A percentile compares a stretch with the other conserved stretches of the same genome.
These are phyloP conservation scores for Turritopsis dohrnii DNA, from an alignment of 30 jellyfish, hydroid and myxozoan genomes.

Conservation along the genomic window DNA sequence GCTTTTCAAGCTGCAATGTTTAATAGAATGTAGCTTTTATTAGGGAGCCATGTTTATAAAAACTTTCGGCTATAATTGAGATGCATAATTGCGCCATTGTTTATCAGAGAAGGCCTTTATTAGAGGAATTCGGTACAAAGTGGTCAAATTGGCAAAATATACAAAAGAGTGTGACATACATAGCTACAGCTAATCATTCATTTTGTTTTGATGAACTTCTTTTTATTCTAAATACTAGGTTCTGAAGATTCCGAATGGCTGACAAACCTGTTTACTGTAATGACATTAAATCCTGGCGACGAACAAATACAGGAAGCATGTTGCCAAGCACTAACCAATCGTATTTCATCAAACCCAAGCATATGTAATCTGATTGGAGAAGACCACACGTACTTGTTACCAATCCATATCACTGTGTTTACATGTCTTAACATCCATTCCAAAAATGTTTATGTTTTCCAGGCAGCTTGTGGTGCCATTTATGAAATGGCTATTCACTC, in stretches of 20 bases:
- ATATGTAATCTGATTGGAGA: conserved; percentile 65
- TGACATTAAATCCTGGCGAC: conserved; percentile 55
- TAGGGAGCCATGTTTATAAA: no score
- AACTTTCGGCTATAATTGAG: no score
- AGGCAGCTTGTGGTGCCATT: conserved; percentile 76
- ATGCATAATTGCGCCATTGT: no score
- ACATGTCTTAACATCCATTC: conserved; percentile 76
- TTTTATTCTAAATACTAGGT: conserved; percentile 19
- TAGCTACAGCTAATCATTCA: neutral
- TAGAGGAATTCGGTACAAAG: no score
- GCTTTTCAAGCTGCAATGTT: no score
- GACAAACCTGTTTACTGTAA: conserved; percentile 48
- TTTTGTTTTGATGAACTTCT: neutral
- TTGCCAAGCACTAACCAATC: conserved; percentile 55
- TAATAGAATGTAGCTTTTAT: no score
- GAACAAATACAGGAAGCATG: conserved; percentile 73
- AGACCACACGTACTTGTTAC: conserved; percentile 46
- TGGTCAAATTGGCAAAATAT: no score
- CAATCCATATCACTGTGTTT: conserved; percentile 64
- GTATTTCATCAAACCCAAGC: conserved; percentile 43
- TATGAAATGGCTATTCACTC: conserved; percentile 54
- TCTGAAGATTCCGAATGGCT: conserved; percentile 43
- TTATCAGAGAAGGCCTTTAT: no score
- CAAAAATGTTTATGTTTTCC: conserved; percentile 53
- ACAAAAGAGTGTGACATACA: no score